Evolutionary conservation across 2,113 vertebrate genomes (phyloP).

Genomic region (Passer domesticus): DNA sequence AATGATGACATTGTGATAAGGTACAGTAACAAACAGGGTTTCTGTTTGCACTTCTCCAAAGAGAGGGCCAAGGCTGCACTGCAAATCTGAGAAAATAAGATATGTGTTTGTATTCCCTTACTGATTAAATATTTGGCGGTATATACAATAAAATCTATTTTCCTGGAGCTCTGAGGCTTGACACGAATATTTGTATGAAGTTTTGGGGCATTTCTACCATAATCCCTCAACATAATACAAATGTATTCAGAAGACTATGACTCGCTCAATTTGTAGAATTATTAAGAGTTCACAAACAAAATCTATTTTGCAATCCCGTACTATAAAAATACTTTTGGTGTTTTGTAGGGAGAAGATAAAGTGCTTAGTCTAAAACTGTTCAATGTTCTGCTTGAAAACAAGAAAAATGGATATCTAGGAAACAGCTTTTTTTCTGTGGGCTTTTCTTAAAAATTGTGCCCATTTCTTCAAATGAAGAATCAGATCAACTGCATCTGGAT

Average conservation of each 20-base stretch:
- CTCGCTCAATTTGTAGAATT: not conserved
- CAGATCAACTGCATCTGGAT: not conserved
- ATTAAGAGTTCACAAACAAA: constrained; percentile 49
- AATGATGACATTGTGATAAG: constrained; percentile 26
- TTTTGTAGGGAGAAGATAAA: not conserved
- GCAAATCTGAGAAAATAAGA: constrained; percentile 26
- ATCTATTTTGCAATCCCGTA: not conserved
- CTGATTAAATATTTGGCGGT: constrained; percentile 63
- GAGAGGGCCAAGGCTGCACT: not conserved
- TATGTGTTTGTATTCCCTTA: constrained; percentile 46
- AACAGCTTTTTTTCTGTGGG: not conserved
- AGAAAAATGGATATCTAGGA: not conserved
- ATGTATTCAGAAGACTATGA: constrained; percentile 23
- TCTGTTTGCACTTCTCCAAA: constrained; percentile 58
- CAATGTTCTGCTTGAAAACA: not conserved
- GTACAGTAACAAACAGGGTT: constrained; percentile 23
- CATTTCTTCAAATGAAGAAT: not conserved
- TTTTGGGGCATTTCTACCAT: constrained; percentile 43
- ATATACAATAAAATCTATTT: constrained; percentile 54
- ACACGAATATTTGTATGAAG: constrained; percentile 63
- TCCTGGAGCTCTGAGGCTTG: constrained; percentile 50
- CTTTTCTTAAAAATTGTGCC: not conserved
- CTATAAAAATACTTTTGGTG: not conserved
- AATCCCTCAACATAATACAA: constrained; percentile 48
- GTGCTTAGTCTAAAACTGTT: not conserved